Conservation (phyloP, 2,888 invertebrate species). For the Pherbina coryleti region DNA sequence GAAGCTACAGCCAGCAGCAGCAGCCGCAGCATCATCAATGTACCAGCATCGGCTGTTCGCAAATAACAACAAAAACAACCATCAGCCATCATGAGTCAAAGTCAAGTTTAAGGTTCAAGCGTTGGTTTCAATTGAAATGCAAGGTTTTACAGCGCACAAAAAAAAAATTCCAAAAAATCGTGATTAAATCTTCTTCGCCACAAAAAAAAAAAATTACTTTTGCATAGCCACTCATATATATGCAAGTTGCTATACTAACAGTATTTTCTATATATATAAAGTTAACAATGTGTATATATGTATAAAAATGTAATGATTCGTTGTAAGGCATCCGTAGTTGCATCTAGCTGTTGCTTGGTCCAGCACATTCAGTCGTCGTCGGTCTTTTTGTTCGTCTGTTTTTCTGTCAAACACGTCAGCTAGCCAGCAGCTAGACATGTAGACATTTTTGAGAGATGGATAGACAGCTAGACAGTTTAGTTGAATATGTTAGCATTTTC, state of each 20-base stretch:
- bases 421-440: slow-evolving; percentile 4
- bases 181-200: slow-evolving; percentile 49
- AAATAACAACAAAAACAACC: neutral
- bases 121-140: slow-evolving; percentile 32
- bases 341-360: too few species aligned
- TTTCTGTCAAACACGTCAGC: slow-evolving; percentile 19
- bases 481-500: slow-evolving; percentile 47
- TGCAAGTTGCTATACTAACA: neutral
- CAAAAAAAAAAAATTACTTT: neutral
- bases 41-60: neutral
- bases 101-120: slow-evolving; percentile 66
- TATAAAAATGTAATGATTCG: slow-evolving; percentile 7
- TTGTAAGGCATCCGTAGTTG: neutral
- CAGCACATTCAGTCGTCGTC: neutral
- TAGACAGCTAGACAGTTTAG: slow-evolving; percentile 58
- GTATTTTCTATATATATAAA: neutral
- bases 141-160: neutral
- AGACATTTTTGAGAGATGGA: slow-evolving; percentile 46
- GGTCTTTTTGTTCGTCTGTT: slow-evolving; percentile 57
- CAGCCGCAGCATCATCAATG: neutral
- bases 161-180: slow-evolving; percentile 40
- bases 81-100: slow-evolving; percentile 57
- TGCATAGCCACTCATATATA: neutral
- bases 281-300: neutral
- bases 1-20: neutral